These are phyloP conservation scores for Poeciliopsis infans DNA, from an alignment of 2,797 vertebrate genomes.

Conservation along the genomic window DNA sequence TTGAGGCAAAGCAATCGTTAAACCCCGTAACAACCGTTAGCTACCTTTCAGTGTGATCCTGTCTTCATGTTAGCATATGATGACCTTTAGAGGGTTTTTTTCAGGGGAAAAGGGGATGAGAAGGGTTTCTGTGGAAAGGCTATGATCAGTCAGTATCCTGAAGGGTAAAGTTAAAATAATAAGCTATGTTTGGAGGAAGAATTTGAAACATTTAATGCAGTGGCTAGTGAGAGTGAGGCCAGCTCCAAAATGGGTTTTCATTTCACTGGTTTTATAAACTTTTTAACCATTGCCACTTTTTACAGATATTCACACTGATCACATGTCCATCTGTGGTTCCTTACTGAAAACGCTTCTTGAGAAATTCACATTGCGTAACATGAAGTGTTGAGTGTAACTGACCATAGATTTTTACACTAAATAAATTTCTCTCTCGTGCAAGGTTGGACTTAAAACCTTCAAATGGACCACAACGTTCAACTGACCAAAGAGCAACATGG, in stretches of 20 bases:
- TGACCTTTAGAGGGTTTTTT: background rate
- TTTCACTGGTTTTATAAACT: background rate
- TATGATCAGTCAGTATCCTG: background rate
- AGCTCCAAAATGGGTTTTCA: background rate
- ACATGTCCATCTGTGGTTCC: background rate
- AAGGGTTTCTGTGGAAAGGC: background rate
- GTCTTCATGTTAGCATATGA: conserved; percentile 10
- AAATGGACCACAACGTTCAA: background rate
- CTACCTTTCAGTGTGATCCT: conserved; percentile 75
- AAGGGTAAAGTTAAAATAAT: background rate
- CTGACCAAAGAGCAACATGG: background rate
- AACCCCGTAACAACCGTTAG: conserved; percentile 77
- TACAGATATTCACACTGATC: background rate
- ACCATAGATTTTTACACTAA: background rate
- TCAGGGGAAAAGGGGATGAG: background rate
- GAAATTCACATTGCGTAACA: background rate
- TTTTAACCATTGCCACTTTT: background rate
- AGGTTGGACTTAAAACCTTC: background rate
- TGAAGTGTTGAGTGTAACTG: background rate
- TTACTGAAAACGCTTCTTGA: background rate
- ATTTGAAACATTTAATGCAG: background rate
- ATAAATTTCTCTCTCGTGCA: background rate
- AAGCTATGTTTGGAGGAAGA: background rate
- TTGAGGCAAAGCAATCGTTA: conserved; percentile 66
- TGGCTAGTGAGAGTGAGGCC: background rate